A percentile compares a stretch with the other conserved stretches of the same genome.
phyloP scores from a whole-genome alignment of 37 sponge, comb jelly and placozoan species.

The Haliclona indistincta region DNA sequence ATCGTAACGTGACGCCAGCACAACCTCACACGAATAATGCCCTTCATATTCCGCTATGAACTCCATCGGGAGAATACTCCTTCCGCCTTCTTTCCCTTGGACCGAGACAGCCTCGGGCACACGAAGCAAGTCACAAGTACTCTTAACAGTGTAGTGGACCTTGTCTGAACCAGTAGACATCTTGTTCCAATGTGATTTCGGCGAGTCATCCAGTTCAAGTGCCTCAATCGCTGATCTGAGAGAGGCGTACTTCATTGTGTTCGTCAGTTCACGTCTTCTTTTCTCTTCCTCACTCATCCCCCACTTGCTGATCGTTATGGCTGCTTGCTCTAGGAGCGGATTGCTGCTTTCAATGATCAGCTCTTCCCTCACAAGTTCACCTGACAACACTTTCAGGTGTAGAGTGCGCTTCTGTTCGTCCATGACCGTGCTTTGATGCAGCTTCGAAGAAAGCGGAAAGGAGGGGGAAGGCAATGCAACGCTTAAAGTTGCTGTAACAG shows the following conservation, averaged over 20 bases:
- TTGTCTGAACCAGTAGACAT: not conserved
- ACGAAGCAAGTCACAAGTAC: slow-evolving; percentile 10
- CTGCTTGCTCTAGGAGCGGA: slow-evolving; percentile 38
- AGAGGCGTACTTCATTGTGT: slow-evolving; percentile 43
- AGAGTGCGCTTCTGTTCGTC: slow-evolving; percentile 41
- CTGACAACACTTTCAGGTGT: slow-evolving; percentile 33
- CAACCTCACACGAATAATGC: slow-evolving; percentile 66
- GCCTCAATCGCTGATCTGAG: slow-evolving; percentile 27
- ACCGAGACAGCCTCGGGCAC: slow-evolving; percentile 27
- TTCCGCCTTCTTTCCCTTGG: slow-evolving; percentile 16
- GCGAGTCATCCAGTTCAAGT: slow-evolving; percentile 9
- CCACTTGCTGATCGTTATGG: slow-evolving; percentile 40
- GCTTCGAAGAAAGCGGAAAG: slow-evolving; percentile 14
- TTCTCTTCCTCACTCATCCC: slow-evolving; percentile 42
- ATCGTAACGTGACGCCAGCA: slow-evolving; percentile 59
- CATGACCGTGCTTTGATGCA: slow-evolving; percentile 17
- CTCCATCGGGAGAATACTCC: slow-evolving; percentile 23
- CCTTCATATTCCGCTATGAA: slow-evolving; percentile 47
- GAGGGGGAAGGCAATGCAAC: slow-evolving; percentile 37
- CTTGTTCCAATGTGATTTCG: not conserved
- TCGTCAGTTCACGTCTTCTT: slow-evolving; percentile 32
- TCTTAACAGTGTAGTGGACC: slow-evolving; percentile 25
- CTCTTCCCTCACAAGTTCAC: slow-evolving; percentile 38
- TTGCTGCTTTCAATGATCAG: slow-evolving; percentile 30
- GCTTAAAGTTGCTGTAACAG: slow-evolving; percentile 13